Conservation (phyloP, 2,113 vertebrate genomes). For the Pluvianellus socialis region DNA sequence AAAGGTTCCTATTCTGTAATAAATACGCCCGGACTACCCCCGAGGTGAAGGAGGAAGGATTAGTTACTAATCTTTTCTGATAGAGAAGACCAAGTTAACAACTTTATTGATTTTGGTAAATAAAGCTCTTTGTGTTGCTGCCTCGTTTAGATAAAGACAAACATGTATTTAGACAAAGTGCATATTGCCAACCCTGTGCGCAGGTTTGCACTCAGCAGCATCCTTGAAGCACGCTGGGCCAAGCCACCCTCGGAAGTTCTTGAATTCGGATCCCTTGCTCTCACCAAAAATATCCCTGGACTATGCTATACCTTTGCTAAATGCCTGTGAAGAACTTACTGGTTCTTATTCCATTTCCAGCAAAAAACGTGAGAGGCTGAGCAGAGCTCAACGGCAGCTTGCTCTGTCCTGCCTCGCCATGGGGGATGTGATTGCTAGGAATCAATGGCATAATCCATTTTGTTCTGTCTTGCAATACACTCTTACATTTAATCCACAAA, state of each 20-base stretch:
- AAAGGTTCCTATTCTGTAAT: neutral
- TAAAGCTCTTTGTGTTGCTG: neutral
- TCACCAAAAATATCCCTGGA: neutral
- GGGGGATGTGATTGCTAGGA: neutral
- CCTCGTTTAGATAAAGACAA: neutral
- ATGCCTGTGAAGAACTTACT: neutral
- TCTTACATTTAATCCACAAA: neutral
- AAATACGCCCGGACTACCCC: neutral
- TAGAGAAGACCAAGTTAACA: neutral
- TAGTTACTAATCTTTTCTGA: constrained; percentile 3
- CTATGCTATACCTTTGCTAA: neutral
- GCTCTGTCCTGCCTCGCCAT: neutral
- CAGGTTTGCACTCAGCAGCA: neutral
- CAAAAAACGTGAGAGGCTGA: neutral
- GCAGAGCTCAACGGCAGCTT: neutral
- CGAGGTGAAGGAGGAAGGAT: constrained; percentile 4
- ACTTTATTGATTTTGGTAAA: constrained; percentile 26
- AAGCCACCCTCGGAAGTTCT: neutral
- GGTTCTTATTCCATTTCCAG: neutral
- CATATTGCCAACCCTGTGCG: neutral
- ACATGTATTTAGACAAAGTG: neutral
- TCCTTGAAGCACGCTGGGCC: neutral
- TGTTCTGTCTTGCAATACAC: neutral
- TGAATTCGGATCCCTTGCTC: neutral
- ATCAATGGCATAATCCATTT: neutral